phyloP scores from a whole-genome alignment of 2,888 invertebrate genomes.

The Tribolium freemani region DNA sequence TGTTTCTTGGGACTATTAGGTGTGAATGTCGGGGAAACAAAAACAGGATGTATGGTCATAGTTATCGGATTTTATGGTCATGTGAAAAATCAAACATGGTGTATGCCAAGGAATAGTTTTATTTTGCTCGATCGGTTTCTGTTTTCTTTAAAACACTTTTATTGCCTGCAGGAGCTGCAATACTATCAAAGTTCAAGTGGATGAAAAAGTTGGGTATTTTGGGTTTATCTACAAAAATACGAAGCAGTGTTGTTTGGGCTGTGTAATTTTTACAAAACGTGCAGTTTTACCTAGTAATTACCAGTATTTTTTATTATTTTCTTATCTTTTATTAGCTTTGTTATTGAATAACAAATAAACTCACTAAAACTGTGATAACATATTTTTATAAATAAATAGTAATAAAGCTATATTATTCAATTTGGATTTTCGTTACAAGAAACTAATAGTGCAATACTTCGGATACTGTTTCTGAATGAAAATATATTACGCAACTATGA shows the following conservation, averaged over 20 bases:
- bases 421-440: neutral
- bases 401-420: neutral
- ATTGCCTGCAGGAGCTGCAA: neutral
- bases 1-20: neutral
- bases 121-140: neutral
- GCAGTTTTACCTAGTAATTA: too few relatives aligned
- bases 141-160: neutral
- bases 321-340: too few relatives aligned
- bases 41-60: slow-evolving; percentile 19
- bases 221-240: too few relatives aligned
- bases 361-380: too few relatives aligned
- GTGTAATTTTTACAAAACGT: too few relatives aligned
- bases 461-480: neutral
- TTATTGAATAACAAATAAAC: too few relatives aligned
- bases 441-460: neutral
- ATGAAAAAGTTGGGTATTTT: too few relatives aligned
- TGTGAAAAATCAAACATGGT: neutral
- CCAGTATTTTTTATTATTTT: too few relatives aligned
- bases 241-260: too few relatives aligned
- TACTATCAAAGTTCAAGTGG: neutral
- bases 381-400: neutral
- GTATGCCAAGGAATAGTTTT: slow-evolving; percentile 8
- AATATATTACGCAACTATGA: too few relatives aligned
- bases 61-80: neutral
- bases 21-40: slow-evolving; percentile 1